Conservation (phyloP, 2,113 vertebrate genomes). For the Passer domesticus region DNA sequence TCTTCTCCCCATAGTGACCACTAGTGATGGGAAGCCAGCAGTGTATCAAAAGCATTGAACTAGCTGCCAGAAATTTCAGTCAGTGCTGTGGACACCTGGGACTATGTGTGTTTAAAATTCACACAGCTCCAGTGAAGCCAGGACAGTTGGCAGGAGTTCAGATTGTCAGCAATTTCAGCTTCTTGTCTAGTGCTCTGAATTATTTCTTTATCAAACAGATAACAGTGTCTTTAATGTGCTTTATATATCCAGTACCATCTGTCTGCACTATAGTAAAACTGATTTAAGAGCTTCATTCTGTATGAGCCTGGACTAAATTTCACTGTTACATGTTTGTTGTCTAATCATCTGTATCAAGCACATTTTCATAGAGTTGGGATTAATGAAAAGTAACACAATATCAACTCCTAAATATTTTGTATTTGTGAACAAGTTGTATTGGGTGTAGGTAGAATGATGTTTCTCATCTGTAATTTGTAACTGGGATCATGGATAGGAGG, state of each 20-base stretch:
- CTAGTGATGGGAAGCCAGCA: slow-evolving; percentile 49
- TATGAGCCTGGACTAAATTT: not conserved
- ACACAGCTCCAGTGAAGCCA: not conserved
- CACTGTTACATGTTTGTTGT: not conserved
- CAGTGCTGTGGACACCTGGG: slow-evolving; percentile 53
- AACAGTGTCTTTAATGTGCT: slow-evolving; percentile 1
- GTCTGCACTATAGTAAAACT: not conserved
- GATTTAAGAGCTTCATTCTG: not conserved
- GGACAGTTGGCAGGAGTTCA: slow-evolving; percentile 25
- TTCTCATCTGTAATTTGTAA: not conserved
- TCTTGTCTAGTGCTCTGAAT: slow-evolving; percentile 46
- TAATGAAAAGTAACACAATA: not conserved
- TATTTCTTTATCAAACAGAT: slow-evolving; percentile 45
- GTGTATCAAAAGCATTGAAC: slow-evolving; percentile 8
- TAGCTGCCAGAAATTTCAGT: slow-evolving; percentile 36
- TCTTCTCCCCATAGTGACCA: slow-evolving; percentile 32
- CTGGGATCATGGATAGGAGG: not conserved
- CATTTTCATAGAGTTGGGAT: not conserved
- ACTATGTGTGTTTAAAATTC: slow-evolving; percentile 44
- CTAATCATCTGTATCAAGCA: not conserved
- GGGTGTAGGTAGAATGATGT: not conserved
- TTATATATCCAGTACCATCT: slow-evolving; percentile 1
- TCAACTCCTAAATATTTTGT: not conserved
- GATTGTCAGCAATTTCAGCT: slow-evolving; percentile 51
- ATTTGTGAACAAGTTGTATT: not conserved